phyloP scores from a whole-genome alignment of 2,113 vertebrate genomes.

The Pogona vitticeps region DNA sequence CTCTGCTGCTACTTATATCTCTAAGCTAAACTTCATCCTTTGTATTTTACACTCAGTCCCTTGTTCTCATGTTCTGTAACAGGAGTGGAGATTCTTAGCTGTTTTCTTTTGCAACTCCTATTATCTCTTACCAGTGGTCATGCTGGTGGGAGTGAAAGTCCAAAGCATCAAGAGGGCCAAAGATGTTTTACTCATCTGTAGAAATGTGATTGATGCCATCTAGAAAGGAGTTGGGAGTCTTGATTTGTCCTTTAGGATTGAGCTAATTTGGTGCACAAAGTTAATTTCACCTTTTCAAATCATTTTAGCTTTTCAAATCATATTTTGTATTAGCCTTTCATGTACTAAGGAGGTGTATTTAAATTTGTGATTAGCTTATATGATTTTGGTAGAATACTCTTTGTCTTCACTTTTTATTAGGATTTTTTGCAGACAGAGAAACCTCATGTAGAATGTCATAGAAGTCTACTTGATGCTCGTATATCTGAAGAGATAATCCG shows the following conservation, averaged over 20 bases:
- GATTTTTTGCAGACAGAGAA: conserved; percentile 54
- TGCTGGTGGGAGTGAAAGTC: no score
- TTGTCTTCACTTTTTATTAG: not conserved
- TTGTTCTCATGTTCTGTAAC: not conserved
- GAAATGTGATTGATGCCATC: not conserved
- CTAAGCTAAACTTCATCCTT: not conserved
- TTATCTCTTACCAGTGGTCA: no score
- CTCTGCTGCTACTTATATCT: not conserved
- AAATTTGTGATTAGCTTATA: not conserved
- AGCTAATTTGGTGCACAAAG: not conserved
- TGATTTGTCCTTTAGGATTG: not conserved
- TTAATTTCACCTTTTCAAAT: not conserved
- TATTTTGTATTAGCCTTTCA: not conserved
- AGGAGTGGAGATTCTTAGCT: no score
- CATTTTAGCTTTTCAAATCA: not conserved
- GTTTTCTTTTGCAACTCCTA: no score
- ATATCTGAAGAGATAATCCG: conserved; percentile 4
- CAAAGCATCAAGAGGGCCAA: no score
- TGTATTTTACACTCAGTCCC: not conserved
- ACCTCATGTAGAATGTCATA: conserved; percentile 78
- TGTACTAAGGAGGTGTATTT: not conserved
- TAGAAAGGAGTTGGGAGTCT: not conserved
- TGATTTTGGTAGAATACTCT: not conserved
- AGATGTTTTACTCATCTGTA: not conserved
- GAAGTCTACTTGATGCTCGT: conserved; percentile 50